Percentiles rank a stretch among this genome's conserved stretches.
Conservation (phyloP, 2,888 invertebrate genomes). For the Oasisia sp. region DNA sequence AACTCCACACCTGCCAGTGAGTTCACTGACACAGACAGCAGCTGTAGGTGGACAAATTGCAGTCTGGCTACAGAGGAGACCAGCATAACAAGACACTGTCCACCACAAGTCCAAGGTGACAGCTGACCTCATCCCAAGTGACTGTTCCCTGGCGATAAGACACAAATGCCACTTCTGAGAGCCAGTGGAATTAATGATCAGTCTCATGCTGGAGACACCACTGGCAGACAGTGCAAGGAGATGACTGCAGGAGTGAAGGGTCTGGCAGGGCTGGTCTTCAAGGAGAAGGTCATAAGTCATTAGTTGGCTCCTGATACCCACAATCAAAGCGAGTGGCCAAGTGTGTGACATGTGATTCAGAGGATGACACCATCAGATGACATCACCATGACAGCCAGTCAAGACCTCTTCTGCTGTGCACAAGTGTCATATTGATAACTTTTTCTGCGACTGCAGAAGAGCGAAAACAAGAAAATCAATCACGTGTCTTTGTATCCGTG, state of each 20-base stretch:
- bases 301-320: background rate
- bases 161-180: background rate
- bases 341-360: background rate
- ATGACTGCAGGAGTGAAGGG: background rate
- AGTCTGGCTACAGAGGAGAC: background rate
- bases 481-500: background rate
- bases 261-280: background rate
- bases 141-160: background rate
- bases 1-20: no score
- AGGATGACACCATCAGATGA: background rate
- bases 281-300: background rate
- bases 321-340: background rate
- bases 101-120: background rate
- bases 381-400: background rate
- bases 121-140: background rate
- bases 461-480: constrained; percentile 7
- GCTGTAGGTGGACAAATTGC: background rate
- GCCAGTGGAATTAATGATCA: background rate
- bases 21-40: background rate
- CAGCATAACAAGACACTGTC: background rate
- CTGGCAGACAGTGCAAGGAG: background rate
- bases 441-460: background rate
- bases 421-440: background rate
- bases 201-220: background rate
- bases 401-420: background rate